Evolutionary conservation across 2,113 vertebrate genomes (phyloP).

Genomic region (Saguinus midas): DNA sequence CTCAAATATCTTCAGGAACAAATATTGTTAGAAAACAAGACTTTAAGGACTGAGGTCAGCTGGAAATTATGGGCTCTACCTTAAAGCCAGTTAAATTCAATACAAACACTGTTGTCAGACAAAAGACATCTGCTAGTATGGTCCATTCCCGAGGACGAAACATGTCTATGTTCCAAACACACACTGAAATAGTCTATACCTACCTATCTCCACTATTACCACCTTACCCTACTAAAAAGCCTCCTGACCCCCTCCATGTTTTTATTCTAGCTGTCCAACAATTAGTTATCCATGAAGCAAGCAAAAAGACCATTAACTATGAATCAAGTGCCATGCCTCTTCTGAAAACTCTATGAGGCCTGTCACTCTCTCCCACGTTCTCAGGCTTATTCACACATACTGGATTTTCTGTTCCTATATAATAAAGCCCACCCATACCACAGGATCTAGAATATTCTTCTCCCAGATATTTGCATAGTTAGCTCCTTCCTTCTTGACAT

Average conservation of each 20-base stretch:
- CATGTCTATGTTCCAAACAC: background rate
- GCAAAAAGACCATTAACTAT: background rate
- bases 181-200: background rate
- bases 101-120: background rate
- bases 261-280: background rate
- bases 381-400: background rate
- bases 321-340: background rate
- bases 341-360: background rate
- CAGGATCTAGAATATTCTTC: background rate
- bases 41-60: background rate
- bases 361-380: background rate
- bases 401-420: background rate
- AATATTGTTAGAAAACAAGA: background rate
- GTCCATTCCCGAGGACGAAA: background rate
- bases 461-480: background rate
- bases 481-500: background rate
- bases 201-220: background rate
- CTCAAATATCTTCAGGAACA: background rate
- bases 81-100: background rate
- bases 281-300: background rate
- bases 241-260: background rate
- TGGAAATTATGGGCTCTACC: background rate
- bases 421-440: background rate
- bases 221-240: background rate
- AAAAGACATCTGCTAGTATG: background rate